phyloP scores from a whole-genome alignment of 2,797 vertebrate species.

The Acanthiza pusilla region DNA sequence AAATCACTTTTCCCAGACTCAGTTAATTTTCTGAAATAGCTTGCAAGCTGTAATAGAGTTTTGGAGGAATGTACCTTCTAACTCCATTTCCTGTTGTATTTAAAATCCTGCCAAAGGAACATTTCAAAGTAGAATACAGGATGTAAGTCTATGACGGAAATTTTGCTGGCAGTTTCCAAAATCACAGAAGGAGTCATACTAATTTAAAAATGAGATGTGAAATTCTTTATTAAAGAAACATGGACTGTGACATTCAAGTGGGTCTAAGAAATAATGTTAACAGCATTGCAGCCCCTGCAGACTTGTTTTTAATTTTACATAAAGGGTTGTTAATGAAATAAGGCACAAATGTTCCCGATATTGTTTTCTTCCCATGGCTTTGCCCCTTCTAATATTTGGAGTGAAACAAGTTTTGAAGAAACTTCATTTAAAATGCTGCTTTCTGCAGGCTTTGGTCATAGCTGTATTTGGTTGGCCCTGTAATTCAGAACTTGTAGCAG shows the following conservation, averaged over 20 bases:
- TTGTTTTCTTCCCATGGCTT: accelerated
- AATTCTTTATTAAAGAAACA: not conserved
- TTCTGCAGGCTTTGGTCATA: not conserved
- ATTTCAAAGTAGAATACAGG: not conserved
- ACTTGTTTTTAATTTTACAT: not conserved
- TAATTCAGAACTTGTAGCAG: not conserved
- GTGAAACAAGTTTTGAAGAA: not conserved
- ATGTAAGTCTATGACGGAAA: not conserved
- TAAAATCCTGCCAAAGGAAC: not conserved
- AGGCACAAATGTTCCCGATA: not conserved
- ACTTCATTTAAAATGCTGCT: not conserved
- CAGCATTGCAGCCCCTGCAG: not conserved
- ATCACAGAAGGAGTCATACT: not conserved
- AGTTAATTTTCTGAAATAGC: not conserved
- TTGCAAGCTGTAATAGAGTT: not conserved
- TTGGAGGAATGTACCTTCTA: conserved; percentile 22
- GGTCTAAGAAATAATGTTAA: not conserved
- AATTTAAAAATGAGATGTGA: not conserved
- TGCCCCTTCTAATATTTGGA: not conserved
- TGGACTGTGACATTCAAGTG: not conserved
- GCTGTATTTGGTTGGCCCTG: not conserved
- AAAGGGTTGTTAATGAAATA: not conserved
- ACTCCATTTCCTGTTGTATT: conserved; percentile 21
- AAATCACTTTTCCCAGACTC: not conserved
- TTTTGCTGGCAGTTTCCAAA: not conserved